A percentile compares a stretch with the other conserved stretches of the same genome.
Conservation (phyloP, 2,113 vertebrate species). For the Heteronetta atricapilla region DNA sequence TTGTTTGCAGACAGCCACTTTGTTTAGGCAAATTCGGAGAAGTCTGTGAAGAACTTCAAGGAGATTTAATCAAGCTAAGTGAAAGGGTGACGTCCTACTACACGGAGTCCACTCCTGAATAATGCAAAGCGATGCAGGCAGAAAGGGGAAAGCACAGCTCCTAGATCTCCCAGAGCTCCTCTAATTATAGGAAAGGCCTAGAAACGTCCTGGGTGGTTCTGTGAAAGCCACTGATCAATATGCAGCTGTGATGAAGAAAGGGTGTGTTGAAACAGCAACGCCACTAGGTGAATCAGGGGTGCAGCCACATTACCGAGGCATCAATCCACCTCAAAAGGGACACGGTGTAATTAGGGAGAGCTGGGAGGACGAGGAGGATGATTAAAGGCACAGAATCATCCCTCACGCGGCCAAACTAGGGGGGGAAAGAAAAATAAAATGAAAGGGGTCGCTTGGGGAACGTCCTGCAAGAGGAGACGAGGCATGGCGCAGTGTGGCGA, state of each 20-base stretch:
- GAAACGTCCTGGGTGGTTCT: conserved; percentile 39
- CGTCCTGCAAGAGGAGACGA: background rate
- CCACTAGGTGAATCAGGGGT: conserved; percentile 42
- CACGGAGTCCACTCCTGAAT: conserved; percentile 12
- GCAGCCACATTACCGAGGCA: background rate
- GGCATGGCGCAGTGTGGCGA: accelerated
- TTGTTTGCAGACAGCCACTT: conserved; percentile 42
- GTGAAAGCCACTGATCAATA: conserved; percentile 46
- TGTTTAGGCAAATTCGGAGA: conserved; percentile 58
- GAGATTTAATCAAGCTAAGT: conserved; percentile 38
- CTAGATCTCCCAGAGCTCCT: background rate
- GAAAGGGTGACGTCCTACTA: conserved; percentile 7
- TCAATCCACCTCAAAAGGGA: background rate
- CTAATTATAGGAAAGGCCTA: conserved; percentile 52
- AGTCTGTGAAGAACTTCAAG: conserved; percentile 40
- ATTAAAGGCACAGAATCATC: background rate
- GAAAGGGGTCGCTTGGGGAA: background rate
- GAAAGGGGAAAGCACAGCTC: conserved; percentile 4
- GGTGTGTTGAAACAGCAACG: conserved; percentile 23
- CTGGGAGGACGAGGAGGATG: background rate
- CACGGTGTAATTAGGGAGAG: conserved; percentile 31
- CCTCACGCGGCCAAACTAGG: background rate
- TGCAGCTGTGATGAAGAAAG: conserved; percentile 37
- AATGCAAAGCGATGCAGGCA: conserved; percentile 27
- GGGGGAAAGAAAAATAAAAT: background rate